Evolutionary conservation across 2,797 vertebrate genomes (phyloP).

Genomic region (Allobates femoralis): DNA sequence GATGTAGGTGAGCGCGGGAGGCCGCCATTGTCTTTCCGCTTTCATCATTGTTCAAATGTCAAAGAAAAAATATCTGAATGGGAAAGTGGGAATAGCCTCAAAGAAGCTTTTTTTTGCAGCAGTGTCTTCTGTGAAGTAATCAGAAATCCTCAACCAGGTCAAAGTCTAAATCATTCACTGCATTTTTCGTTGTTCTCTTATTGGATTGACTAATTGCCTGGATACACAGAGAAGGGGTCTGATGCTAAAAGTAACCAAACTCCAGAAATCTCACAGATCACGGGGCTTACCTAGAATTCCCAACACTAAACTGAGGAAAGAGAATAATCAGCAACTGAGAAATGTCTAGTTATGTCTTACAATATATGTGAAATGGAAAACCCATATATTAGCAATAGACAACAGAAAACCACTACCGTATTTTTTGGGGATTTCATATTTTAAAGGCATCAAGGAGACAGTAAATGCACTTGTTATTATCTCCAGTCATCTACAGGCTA

Average conservation of each 20-base stretch:
- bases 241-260: background rate
- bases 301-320: background rate
- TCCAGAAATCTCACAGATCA: background rate
- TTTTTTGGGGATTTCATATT: no score
- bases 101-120: conserved; percentile 29
- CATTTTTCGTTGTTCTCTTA: conserved; percentile 34
- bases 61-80: conserved; percentile 39
- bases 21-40: conserved; percentile 43
- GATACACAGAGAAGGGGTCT: conserved; percentile 14
- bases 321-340: background rate
- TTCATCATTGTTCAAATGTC: conserved; percentile 59
- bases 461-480: no score
- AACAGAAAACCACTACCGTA: no score
- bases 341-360: background rate
- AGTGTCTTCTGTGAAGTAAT: conserved; percentile 44
- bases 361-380: background rate
- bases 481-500: no score
- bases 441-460: no score
- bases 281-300: background rate
- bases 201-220: conserved; percentile 21
- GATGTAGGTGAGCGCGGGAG: conserved; percentile 3
- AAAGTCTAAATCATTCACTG: conserved; percentile 36
- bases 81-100: conserved; percentile 2
- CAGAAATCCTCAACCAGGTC: conserved; percentile 49
- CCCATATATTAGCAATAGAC: background rate